These are phyloP conservation scores for Catocala nupta DNA, from an alignment of 2,888 invertebrate species.

Conservation along the genomic window DNA sequence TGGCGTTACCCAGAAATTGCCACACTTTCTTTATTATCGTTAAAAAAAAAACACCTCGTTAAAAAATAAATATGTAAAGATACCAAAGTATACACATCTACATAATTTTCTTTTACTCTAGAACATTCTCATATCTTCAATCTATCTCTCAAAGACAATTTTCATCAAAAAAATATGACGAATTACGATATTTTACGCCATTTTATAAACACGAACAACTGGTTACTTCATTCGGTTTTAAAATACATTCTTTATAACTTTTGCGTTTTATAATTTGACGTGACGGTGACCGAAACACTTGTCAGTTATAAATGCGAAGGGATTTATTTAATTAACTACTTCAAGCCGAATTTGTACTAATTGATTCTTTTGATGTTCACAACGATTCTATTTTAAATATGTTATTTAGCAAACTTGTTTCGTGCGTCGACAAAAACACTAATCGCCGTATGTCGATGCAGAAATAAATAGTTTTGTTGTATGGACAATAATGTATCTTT, in stretches of 20 bases:
- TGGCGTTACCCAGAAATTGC: no score
- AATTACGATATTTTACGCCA: no score
- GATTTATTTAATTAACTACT: slow-evolving; percentile 60
- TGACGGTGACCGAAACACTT: slow-evolving; percentile 69
- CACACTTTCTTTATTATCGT: no score
- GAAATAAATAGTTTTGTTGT: background rate
- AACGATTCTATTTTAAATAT: slow-evolving; percentile 38
- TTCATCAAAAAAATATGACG: no score
- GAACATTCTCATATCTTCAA: no score
- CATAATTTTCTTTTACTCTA: no score
- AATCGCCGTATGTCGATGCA: slow-evolving; percentile 1
- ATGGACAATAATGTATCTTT: no score
- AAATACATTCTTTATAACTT: slow-evolving; percentile 51
- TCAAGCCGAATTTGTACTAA: slow-evolving; percentile 44
- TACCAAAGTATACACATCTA: no score
- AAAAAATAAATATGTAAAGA: no score
- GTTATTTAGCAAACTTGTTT: slow-evolving; percentile 22
- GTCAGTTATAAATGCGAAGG: slow-evolving; percentile 61
- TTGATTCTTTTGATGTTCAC: slow-evolving; percentile 55
- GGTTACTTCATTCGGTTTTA: slow-evolving; percentile 11
- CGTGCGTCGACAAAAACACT: slow-evolving; percentile 5
- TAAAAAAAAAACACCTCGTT: no score
- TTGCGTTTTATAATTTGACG: slow-evolving; percentile 58
- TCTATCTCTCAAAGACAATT: no score
- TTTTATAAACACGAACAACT: slow-evolving; percentile 1